Evolutionary conservation across 2,113 vertebrate genomes (phyloP), one percentile per base, ranked within the genome.

Genomic region (Notothenia rossii): DNA sequence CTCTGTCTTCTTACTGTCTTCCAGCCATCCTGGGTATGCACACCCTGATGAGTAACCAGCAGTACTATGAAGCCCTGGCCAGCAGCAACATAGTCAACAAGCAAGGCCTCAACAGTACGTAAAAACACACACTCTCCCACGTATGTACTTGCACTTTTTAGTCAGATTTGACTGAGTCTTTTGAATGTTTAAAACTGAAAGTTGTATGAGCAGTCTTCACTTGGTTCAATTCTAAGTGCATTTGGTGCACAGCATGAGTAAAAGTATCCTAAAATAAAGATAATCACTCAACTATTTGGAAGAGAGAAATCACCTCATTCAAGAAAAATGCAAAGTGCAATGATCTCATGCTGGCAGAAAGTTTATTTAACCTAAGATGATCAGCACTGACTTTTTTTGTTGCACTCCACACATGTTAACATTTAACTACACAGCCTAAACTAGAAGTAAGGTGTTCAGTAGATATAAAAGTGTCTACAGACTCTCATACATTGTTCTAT

Each of bases 31-130:
- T 99, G 90, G 98, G 98, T 17, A 99, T 99, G 98, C 98, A 99
- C 93, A 99, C 98, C 2, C 94, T 99, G 89, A 99, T 99, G 98
- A 99, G 98, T 86, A 99, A 98, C 93, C 98, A 99, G 90, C 98
- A 99, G 93, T 99, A 99, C 93, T 99, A 99, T 11, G 97, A 97
- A 91, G 98, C 98, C 8, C 90, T 99, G 91, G 96, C 97, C 81
- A 99, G 97, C 96, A 98, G 96, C 93, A 97, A 94, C 82, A 99
- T 99, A 0, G 97, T 99, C 90, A 99, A 99, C 96, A 99, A 98
- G 91, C 98, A 99, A 89, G 98, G 98, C 60, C 95, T 99, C 75
- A 98, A 99, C 94, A 99, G 98, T 99, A 95, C 94, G 97, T 68
- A 36, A 40, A 36, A 53, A 0, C 66, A 63, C 50, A 69, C 51